Conservation (phyloP, 1,140 invertebrate genomes). For the Harpegnathos saltator region DNA sequence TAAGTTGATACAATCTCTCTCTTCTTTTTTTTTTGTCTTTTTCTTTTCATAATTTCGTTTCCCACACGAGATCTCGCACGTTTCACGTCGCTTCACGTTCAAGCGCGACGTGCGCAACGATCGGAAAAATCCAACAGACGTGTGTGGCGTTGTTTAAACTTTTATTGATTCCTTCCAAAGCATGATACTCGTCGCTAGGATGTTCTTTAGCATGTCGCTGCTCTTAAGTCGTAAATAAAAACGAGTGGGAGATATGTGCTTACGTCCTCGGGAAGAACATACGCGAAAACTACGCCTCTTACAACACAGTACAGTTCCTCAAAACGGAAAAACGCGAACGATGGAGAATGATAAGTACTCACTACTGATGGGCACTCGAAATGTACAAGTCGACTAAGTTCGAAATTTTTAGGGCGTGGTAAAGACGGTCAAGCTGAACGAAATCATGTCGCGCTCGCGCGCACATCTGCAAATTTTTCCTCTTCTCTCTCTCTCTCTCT, state of each 20-base stretch:
- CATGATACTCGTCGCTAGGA: slow-evolving; percentile 52
- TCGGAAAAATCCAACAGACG: slow-evolving; percentile 46
- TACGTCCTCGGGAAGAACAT: slow-evolving; percentile 61
- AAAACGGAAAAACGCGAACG: slow-evolving; percentile 61
- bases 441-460: neutral
- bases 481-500: neutral
- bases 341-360: slow-evolving; percentile 73
- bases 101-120: slow-evolving; percentile 41
- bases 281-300: slow-evolving; percentile 59
- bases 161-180: slow-evolving; percentile 56
- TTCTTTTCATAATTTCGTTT: neutral
- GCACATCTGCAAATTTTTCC: too few relatives aligned
- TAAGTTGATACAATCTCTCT: too few relatives aligned
- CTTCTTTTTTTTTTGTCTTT: neutral
- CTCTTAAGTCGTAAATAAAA: slow-evolving; percentile 65
- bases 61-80: neutral
- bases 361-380: slow-evolving; percentile 62
- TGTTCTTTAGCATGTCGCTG: slow-evolving; percentile 37
- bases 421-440: slow-evolving; percentile 34
- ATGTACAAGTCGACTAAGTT: slow-evolving; percentile 68
- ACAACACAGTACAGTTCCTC: slow-evolving; percentile 37
- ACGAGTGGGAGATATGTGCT: slow-evolving; percentile 57
- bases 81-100: slow-evolving; percentile 51
- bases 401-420: slow-evolving; percentile 56
- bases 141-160: slow-evolving; percentile 34